These are phyloP conservation scores for Papilio dardanus DNA, from an alignment of 1,140 invertebrate genomes.

Conservation along the genomic window DNA sequence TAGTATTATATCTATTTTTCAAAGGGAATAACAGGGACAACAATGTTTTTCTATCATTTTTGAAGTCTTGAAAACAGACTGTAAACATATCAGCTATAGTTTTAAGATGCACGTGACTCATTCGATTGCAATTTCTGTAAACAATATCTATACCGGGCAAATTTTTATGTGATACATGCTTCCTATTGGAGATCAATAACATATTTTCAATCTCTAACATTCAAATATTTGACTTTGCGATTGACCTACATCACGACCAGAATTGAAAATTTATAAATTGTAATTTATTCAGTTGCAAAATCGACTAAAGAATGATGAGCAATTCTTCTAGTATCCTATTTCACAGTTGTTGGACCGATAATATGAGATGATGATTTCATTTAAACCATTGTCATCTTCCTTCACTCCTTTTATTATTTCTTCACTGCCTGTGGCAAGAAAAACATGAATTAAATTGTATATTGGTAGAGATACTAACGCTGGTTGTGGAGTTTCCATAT, in stretches of 20 bases:
- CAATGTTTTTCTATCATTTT: not conserved
- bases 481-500: conserved; percentile 68
- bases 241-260: not conserved
- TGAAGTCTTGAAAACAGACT: not conserved
- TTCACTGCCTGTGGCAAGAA: too few species aligned
- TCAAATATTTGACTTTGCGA: not conserved
- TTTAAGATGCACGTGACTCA: not conserved
- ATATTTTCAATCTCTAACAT: not conserved
- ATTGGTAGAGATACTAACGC: conserved; percentile 61
- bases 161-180: not conserved
- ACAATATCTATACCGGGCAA: not conserved
- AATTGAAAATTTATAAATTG: not conserved
- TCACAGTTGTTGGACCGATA: too few species aligned
- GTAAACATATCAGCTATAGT: not conserved
- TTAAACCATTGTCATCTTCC: too few species aligned
- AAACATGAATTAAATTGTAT: too few species aligned
- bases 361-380: too few species aligned
- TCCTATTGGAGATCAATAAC: not conserved
- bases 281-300: too few species aligned
- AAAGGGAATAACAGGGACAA: not conserved
- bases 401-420: too few species aligned
- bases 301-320: not conserved
- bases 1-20: too few species aligned
- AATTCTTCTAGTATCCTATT: too few species aligned
- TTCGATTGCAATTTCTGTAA: not conserved